phyloP scores from a whole-genome alignment of 2,113 vertebrate species.

The Pteropus alecto region DNA sequence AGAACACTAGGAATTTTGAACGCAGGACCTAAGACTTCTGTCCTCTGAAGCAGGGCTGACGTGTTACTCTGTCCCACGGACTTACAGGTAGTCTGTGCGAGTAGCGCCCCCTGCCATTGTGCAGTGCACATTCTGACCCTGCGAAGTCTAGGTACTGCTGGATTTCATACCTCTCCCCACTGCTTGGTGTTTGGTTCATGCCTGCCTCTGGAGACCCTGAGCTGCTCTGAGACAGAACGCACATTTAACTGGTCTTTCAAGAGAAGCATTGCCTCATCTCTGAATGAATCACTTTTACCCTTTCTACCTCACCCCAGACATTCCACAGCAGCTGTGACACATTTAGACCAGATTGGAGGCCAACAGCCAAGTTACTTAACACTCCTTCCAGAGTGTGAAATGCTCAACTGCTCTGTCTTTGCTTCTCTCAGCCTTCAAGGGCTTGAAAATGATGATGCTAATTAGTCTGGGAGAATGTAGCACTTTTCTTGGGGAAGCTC shows the following conservation, averaged over 20 bases:
- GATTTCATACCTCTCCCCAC: not conserved
- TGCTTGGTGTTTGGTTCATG: not conserved
- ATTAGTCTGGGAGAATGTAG: not conserved
- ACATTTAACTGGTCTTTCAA: not conserved
- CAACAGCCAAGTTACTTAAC: not conserved
- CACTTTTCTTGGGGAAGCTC: not conserved
- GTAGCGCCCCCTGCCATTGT: rapidly evolving
- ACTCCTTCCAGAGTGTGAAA: not conserved
- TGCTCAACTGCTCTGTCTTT: not conserved
- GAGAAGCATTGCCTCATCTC: conserved; percentile 21
- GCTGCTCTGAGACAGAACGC: not conserved
- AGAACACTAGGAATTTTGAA: not conserved
- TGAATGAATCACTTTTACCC: conserved; percentile 35
- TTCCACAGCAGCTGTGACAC: not conserved
- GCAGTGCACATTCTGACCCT: not conserved
- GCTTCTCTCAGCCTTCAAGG: not conserved
- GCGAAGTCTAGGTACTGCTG: not conserved
- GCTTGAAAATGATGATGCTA: not conserved
- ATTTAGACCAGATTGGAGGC: not conserved
- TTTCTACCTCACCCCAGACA: not conserved
- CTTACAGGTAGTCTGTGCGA: not conserved
- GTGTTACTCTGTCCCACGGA: rapidly evolving
- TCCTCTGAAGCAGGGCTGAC: not conserved
- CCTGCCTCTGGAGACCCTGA: not conserved
- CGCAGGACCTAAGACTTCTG: not conserved